Evolutionary conservation across 2,797 vertebrate genomes (phyloP).

Genomic region (Galaxias olidus): DNA sequence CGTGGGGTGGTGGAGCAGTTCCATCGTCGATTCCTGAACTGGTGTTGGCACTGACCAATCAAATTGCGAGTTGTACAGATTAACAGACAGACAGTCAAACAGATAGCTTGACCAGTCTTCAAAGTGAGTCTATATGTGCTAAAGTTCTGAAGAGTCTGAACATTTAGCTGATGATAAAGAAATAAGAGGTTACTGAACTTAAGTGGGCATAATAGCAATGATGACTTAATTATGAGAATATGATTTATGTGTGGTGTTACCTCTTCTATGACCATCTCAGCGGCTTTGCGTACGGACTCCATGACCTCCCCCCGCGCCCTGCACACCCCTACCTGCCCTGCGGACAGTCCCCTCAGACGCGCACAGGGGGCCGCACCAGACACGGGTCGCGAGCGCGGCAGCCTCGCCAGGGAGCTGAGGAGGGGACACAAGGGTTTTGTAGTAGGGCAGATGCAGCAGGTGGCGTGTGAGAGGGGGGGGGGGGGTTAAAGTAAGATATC

Average conservation of each 20-base stretch:
- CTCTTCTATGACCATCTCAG: conserved; percentile 80
- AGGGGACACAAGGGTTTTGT: not conserved
- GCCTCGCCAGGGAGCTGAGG: conserved; percentile 75
- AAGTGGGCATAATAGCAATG: not conserved
- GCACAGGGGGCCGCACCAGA: conserved; percentile 68
- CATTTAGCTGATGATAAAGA: too few relatives aligned
- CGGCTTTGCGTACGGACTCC: conserved; percentile 73
- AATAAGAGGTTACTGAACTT: not conserved
- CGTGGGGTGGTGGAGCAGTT: conserved; percentile 82
- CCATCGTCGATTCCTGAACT: conserved; percentile 77
- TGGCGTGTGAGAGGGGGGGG: conserved; percentile 8
- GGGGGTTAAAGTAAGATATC: not conserved
- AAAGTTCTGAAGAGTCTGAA: not conserved
- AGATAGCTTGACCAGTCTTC: not conserved
- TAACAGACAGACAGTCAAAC: conserved; percentile 6
- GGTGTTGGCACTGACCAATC: conserved; percentile 74
- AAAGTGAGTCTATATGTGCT: too few relatives aligned
- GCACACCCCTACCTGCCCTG: conserved; percentile 77
- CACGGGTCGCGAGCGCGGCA: conserved; percentile 74
- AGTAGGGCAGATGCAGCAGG: not conserved
- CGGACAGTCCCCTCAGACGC: conserved; percentile 74
- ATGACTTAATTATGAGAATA: not conserved
- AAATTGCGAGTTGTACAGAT: conserved; percentile 1
- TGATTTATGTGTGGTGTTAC: conserved; percentile 42
- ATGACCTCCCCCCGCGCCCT: conserved; percentile 75